Evolutionary conservation across 2,888 invertebrate species (phyloP).

Genomic region (Tipula unca): DNA sequence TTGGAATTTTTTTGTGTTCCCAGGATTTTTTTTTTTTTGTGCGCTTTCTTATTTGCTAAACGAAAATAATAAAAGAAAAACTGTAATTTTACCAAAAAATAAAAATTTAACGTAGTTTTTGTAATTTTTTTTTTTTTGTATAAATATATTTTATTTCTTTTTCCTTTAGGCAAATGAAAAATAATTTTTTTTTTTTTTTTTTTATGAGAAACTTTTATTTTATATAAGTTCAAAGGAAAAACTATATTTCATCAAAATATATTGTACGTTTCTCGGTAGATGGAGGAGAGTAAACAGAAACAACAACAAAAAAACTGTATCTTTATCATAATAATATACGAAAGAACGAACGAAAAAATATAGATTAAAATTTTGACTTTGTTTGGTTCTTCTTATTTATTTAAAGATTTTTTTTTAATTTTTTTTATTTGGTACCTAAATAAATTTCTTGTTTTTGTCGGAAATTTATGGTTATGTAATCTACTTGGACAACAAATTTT

Average conservation of each 20-base stretch:
- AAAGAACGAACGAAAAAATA: not conserved
- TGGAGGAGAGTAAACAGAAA: not conserved
- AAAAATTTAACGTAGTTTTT: not conserved
- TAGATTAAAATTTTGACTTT: slow-evolving; percentile 3
- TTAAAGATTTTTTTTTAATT: not conserved
- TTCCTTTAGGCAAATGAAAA: slow-evolving; percentile 14
- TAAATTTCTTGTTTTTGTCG: not conserved
- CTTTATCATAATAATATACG: not conserved
- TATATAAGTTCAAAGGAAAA: not conserved
- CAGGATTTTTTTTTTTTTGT: not conserved
- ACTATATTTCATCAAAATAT: slow-evolving; percentile 8
- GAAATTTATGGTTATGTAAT: not conserved
- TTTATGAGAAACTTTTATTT: not conserved
- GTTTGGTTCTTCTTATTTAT: not conserved
- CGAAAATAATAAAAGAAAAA: not conserved
- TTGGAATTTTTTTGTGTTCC: not conserved
- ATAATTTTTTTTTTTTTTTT: not conserved
- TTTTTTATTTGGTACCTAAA: not conserved
- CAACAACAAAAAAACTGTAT: not conserved
- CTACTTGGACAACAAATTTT: slow-evolving; percentile 14
- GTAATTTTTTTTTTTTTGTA: not conserved
- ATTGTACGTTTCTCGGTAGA: not conserved
- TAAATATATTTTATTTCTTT: not conserved
- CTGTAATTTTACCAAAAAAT: not conserved
- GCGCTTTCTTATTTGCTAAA: not conserved